Conservation (phyloP, 2,888 invertebrate species). For the Strigamia transsilvanica region DNA sequence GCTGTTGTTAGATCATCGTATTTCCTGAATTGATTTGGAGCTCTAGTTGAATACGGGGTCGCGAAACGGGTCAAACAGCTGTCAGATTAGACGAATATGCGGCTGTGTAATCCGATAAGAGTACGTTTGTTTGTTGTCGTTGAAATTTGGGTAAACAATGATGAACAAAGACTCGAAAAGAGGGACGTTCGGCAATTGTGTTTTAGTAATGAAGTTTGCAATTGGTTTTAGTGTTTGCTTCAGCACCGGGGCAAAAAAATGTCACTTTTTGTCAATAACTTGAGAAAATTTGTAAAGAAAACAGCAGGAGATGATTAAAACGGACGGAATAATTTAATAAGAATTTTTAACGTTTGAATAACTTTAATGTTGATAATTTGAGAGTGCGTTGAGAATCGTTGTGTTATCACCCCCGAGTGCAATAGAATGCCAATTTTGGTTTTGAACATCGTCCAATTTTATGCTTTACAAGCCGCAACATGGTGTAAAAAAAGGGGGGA, state of each 20-base stretch:
- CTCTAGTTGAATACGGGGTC: neutral
- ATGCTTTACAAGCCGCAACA: neutral
- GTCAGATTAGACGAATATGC: slow-evolving; percentile 15
- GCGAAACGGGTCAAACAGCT: slow-evolving; percentile 17
- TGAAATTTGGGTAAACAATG: neutral
- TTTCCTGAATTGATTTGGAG: slow-evolving; percentile 27
- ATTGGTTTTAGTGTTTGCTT: neutral
- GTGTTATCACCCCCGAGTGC: no score
- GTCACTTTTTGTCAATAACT: neutral
- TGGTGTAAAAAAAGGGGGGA: neutral
- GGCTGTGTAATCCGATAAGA: slow-evolving; percentile 20
- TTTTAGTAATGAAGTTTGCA: neutral
- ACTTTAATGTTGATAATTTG: no score
- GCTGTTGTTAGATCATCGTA: neutral
- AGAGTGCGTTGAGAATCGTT: neutral
- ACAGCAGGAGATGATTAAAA: no score
- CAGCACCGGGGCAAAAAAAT: neutral
- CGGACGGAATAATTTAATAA: no score
- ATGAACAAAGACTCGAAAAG: neutral
- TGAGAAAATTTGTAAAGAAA: no score
- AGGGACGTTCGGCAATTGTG: neutral
- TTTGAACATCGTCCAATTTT: no score
- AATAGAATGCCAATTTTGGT: no score
- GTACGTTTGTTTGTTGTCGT: neutral
- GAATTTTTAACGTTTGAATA: no score